Evolutionary conservation across 2,888 invertebrate genomes (phyloP).

Genomic region (Brenthis hecate): DNA sequence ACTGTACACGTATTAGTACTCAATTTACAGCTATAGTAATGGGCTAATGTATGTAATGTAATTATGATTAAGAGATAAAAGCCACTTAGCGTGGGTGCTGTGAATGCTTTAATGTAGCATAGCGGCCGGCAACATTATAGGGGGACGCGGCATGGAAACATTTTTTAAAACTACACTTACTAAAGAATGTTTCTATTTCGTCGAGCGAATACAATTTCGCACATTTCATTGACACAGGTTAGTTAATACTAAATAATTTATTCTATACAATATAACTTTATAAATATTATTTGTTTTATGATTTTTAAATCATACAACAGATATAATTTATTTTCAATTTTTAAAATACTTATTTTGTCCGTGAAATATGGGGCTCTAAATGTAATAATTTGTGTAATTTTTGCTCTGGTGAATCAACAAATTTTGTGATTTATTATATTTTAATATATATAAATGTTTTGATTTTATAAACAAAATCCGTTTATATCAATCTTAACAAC

Average conservation of each 20-base stretch:
- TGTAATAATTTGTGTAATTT: too few species aligned
- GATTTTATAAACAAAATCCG: too few species aligned
- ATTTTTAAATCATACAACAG: background rate
- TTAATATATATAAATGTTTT: too few species aligned
- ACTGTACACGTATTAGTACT: conserved; percentile 12
- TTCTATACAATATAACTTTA: background rate
- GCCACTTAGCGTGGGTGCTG: conserved; percentile 33
- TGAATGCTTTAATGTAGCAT: conserved; percentile 15
- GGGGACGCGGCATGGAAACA: conserved; percentile 28
- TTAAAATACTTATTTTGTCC: too few species aligned
- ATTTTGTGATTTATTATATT: too few species aligned
- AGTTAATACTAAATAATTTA: conserved; percentile 35
- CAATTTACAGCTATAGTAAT: conserved; percentile 48
- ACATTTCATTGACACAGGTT: conserved; percentile 48
- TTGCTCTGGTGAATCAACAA: too few species aligned
- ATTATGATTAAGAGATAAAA: conserved; percentile 49
- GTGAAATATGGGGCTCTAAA: too few species aligned
- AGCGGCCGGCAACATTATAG: conserved; percentile 30
- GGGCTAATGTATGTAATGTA: conserved; percentile 51
- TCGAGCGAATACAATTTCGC: conserved; percentile 59
- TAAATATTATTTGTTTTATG: too few species aligned
- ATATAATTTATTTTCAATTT: too few species aligned
- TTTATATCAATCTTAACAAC: too few species aligned
- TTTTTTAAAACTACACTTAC: conserved; percentile 30
- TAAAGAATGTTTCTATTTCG: conserved; percentile 64